Conservation (phyloP, 2,888 invertebrate species). For the Lithodes maja region DNA sequence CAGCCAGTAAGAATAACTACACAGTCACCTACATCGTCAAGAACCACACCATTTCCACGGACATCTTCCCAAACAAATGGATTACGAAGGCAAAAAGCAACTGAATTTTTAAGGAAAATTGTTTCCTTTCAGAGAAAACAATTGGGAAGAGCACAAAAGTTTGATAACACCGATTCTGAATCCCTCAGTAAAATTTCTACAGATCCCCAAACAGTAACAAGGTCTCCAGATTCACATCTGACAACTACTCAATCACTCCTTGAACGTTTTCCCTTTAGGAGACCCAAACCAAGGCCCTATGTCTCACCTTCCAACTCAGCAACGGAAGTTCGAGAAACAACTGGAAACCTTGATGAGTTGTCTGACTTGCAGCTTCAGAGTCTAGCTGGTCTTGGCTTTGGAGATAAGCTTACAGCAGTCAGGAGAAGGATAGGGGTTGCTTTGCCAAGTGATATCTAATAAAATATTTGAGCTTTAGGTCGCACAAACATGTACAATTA, state of each 20-base stretch:
- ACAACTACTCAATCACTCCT: slow-evolving; percentile 13
- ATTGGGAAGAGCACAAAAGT: not conserved
- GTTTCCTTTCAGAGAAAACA: not conserved
- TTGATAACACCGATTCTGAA: not conserved
- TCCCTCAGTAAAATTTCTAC: not conserved
- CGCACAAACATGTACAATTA: no score
- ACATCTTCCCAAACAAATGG: not conserved
- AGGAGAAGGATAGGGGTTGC: not conserved
- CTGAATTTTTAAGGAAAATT: not conserved
- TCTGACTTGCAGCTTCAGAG: slow-evolving; percentile 40
- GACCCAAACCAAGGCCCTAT: not conserved
- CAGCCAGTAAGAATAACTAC: not conserved
- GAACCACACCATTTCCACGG: not conserved
- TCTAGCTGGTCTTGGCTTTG: slow-evolving; percentile 32
- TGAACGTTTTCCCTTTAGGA: slow-evolving; percentile 39
- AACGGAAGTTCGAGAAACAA: not conserved
- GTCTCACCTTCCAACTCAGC: not conserved
- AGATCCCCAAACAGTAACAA: not conserved
- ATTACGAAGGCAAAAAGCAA: not conserved
- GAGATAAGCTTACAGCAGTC: slow-evolving; percentile 22
- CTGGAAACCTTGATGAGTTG: slow-evolving; percentile 19
- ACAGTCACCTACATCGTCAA: not conserved
- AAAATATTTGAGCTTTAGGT: not conserved
- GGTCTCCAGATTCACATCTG: not conserved
- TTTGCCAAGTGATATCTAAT: not conserved